Conservation (phyloP, 2,797 vertebrate species). For the Spea hammondii region DNA sequence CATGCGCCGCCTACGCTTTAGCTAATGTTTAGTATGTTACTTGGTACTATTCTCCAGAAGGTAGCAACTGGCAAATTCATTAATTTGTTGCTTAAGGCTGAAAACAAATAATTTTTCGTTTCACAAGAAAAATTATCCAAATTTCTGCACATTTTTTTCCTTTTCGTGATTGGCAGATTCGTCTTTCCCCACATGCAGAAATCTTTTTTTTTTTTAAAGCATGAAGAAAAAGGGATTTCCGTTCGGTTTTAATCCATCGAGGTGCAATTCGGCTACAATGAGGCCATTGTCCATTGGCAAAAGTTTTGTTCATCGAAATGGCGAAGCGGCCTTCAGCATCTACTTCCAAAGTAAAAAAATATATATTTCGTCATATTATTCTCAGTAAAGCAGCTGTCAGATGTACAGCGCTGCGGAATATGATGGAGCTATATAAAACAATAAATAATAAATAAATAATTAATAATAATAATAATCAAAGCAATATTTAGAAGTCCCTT, state of each 20-base stretch:
- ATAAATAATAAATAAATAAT: no score
- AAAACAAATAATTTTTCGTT: conserved; percentile 45
- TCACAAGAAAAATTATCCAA: conserved; percentile 30
- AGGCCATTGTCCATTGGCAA: background rate
- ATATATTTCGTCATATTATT: no score
- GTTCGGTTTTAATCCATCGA: background rate
- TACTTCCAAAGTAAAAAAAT: no score
- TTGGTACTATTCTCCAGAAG: conserved; percentile 12
- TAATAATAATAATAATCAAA: no score
- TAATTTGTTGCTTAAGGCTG: conserved; percentile 42
- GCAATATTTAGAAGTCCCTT: no score
- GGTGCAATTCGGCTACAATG: background rate
- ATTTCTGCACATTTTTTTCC: conserved; percentile 1
- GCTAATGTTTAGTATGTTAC: conserved; percentile 35
- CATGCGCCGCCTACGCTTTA: conserved; percentile 36
- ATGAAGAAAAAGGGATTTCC: background rate
- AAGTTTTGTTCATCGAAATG: background rate
- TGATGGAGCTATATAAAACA: no score
- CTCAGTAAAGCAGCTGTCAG: no score
- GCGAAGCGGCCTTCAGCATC: no score
- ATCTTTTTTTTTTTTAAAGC: background rate
- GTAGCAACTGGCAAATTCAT: conserved; percentile 46
- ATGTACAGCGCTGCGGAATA: no score
- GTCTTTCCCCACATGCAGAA: background rate
- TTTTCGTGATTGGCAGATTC: conserved; percentile 8